A percentile compares a stretch with the other conserved stretches of the same genome.
phyloP scores from a whole-genome alignment of 2,113 vertebrate species.

The Pseudorectes ferrugineus region DNA sequence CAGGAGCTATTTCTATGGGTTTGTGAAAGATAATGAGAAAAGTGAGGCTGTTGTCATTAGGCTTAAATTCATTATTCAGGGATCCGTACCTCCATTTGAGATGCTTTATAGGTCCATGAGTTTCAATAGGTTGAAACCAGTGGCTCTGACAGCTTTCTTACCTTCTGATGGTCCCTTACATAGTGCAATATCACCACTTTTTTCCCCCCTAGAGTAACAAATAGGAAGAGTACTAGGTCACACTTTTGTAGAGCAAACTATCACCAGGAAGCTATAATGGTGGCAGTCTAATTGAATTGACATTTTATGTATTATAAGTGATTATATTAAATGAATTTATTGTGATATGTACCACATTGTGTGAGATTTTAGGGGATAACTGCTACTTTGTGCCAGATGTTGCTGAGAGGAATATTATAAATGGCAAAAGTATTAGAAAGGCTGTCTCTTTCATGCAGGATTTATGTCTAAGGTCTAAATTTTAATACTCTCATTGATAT shows the following conservation, averaged over 20 bases:
- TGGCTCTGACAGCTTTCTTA: not conserved
- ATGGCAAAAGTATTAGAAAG: not conserved
- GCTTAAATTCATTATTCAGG: conserved; percentile 13
- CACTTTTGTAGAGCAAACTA: not conserved
- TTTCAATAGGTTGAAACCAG: not conserved
- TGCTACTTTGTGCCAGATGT: not conserved
- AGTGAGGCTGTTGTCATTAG: conserved; percentile 12
- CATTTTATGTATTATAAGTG: not conserved
- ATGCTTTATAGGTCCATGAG: not conserved
- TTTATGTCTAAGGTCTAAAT: not conserved
- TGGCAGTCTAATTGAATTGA: not conserved
- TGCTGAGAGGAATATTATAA: not conserved
- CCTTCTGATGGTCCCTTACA: not conserved
- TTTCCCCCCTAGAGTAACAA: not conserved
- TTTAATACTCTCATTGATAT: not conserved
- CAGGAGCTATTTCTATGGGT: not conserved
- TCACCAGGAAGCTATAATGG: not conserved
- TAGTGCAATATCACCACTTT: not conserved
- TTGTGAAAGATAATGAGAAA: conserved; percentile 30
- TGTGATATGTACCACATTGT: not conserved
- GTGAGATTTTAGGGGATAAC: not conserved
- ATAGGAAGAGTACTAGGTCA: not conserved
- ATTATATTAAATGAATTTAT: not conserved
- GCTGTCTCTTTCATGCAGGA: not conserved
- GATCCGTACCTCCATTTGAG: not conserved